Conservation (phyloP, 2,113 vertebrate species). For the Crotalus helleri region DNA sequence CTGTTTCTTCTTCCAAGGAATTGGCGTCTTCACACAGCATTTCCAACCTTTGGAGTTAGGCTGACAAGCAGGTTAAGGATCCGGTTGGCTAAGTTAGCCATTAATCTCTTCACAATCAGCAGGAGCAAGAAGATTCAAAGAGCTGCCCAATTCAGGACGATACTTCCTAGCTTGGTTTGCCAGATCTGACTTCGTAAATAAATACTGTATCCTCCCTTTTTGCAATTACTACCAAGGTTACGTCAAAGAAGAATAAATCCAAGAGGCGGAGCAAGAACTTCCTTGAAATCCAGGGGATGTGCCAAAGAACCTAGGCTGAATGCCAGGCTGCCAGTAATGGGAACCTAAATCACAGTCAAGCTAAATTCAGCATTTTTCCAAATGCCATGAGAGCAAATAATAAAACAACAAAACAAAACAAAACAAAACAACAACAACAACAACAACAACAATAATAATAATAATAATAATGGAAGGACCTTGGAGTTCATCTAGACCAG, state of each 20-base stretch:
- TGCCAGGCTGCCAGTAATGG: background rate
- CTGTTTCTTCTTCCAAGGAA: background rate
- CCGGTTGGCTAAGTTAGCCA: background rate
- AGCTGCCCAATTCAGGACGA: background rate
- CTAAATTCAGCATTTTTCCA: background rate
- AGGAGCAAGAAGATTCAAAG: background rate
- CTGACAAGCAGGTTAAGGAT: background rate
- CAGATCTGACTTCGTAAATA: background rate
- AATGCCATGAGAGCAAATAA: background rate
- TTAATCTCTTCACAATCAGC: background rate
- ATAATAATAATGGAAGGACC: no score
- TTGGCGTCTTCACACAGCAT: background rate
- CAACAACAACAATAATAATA: no score
- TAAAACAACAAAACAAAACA: no score
- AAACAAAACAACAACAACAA: no score
- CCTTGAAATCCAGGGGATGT: background rate
- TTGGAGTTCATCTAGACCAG: no score
- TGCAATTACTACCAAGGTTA: background rate
- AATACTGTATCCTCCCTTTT: background rate
- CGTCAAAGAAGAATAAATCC: constrained; percentile 9
- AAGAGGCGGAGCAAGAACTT: constrained; percentile 5
- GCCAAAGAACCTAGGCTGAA: background rate
- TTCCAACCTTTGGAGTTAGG: background rate
- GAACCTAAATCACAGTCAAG: background rate
- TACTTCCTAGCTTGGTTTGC: background rate